Base-by-base conservation (phyloP, 37 sponge, comb jelly and placozoan genomes). In the Ephydatia muelleri region DNA sequence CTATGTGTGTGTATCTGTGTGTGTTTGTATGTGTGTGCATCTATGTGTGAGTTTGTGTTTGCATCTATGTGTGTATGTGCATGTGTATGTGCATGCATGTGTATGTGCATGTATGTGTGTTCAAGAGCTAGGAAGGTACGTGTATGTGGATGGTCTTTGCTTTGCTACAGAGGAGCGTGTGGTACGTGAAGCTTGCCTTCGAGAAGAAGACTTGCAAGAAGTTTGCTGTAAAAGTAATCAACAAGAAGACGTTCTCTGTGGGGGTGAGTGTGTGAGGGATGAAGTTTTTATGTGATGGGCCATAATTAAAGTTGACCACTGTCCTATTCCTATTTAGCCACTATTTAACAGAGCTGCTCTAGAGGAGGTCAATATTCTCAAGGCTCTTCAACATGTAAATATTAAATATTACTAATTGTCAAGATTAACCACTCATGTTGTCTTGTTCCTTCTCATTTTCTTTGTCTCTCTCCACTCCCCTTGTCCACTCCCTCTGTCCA, bases 151-250 rank as follows among this genome's bases (percentile, higher is more conserved):
- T n/a, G n/a, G n/a, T n/a, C n/a, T 9, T 23, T 38, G 14, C 28
- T 37, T 11, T 47, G 35, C 27, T 80, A 35, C 34, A 93, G 97
- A 74, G 97, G 97, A 21, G 95, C 97, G 0, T 97, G 97, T 86
- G 97, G 97, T 0, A 93, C 90, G 97, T 97, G 68, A 93, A 90
- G 74, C 65, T 97, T 34, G 97, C 89, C 19, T 97, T 97, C 81
- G 88, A 90, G 47, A 97, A 87, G 78, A 84, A 38, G 21, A 83
- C 92, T 6, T 87, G 93, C 16, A 65, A 72, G 68, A 89, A 92
- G 73, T 92, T 81, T 84, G 97, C 97, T 48, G 95, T 97, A 35
- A 97, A 97, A 76, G 77, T 92, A 36, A 94, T 97, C 65, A 92
- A 69, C 75, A 97, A 94, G 75, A 94, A 87, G 88, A 87, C 83